These are phyloP conservation scores for Cottus gobio DNA, from an alignment of 2,113 vertebrate species.

Conservation along the genomic window DNA sequence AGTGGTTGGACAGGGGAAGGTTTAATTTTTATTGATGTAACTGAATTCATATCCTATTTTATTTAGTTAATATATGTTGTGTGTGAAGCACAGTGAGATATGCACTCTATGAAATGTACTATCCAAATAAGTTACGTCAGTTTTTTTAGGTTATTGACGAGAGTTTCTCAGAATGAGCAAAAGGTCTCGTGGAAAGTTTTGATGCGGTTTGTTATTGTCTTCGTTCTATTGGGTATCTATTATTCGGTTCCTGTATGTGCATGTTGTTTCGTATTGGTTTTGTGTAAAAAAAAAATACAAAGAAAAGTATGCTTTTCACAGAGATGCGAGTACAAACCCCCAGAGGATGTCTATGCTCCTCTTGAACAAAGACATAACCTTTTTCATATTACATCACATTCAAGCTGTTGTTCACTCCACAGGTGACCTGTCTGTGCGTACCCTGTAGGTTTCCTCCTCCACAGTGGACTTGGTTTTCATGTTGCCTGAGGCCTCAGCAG, in stretches of 20 bases:
- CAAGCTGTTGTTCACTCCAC: not conserved
- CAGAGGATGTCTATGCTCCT: not conserved
- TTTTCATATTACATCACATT: conserved; percentile 15
- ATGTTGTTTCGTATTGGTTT: not conserved
- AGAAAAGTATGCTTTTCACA: conserved; percentile 3
- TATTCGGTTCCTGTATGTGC: not conserved
- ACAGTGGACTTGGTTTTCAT: conserved; percentile 50
- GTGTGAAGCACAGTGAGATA: not conserved
- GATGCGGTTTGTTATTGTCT: not conserved
- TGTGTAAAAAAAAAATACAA: not conserved
- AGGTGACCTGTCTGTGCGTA: conserved; percentile 46
- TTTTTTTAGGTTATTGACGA: not conserved
- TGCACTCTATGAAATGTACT: not conserved
- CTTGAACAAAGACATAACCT: conserved; percentile 4
- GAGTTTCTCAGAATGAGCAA: not conserved
- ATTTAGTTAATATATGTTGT: not conserved
- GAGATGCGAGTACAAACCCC: not conserved
- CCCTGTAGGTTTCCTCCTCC: conserved; percentile 83
- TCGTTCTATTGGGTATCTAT: not conserved
- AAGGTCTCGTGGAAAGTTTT: not conserved
- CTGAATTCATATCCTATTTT: not conserved
- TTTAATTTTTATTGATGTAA: not conserved
- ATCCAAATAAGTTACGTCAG: not conserved
- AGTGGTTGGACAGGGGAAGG: no score
- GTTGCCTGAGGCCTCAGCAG: conserved; percentile 44